These are phyloP conservation scores for Drosophila punjabiensis DNA, from an alignment of 1,140 invertebrate species.

Conservation along the genomic window DNA sequence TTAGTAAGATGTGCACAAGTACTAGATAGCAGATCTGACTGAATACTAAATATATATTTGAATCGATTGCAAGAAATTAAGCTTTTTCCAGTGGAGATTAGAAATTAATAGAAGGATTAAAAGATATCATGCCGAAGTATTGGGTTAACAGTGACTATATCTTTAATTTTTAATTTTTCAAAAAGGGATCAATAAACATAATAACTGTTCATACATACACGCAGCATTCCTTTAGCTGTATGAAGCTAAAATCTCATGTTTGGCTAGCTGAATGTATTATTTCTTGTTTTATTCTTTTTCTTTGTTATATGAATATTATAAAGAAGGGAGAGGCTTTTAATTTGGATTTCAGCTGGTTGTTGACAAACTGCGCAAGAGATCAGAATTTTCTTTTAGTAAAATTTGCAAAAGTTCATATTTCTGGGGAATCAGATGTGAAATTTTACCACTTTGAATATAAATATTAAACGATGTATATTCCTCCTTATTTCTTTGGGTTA, in stretches of 20 bases:
- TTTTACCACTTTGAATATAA: slow-evolving; percentile 83
- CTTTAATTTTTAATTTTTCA: slow-evolving; percentile 24
- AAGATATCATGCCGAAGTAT: slow-evolving; percentile 62
- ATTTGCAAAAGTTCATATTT: slow-evolving; percentile 43
- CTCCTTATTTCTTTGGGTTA: slow-evolving; percentile 18
- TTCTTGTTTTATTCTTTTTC: slow-evolving; percentile 24
- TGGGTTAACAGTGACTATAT: slow-evolving; percentile 23
- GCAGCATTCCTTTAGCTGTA: slow-evolving; percentile 43
- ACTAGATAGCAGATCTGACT: slow-evolving; percentile 7
- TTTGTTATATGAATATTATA: slow-evolving; percentile 46
- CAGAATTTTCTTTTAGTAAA: slow-evolving; percentile 80
- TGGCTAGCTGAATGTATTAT: slow-evolving; percentile 51
- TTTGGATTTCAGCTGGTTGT: slow-evolving; percentile 69
- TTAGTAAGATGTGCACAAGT: slow-evolving; percentile 13
- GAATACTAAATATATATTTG: slow-evolving; percentile 15
- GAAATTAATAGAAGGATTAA: slow-evolving; percentile 39
- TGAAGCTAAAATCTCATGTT: slow-evolving; percentile 15
- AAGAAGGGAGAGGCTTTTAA: slow-evolving; percentile 56
- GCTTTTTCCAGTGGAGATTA: slow-evolving; percentile 35
- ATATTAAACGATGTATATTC: slow-evolving; percentile 16
- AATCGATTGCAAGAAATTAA: not conserved
- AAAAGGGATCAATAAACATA: slow-evolving; percentile 18
- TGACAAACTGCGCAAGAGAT: slow-evolving; percentile 81
- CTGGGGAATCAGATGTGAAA: slow-evolving; percentile 50
- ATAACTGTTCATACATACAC: slow-evolving; percentile 66